A percentile compares a stretch with the other conserved stretches of the same genome.
Evolutionary conservation across 2,797 vertebrate genomes (phyloP).

Genomic region (Hippoglossus hippoglossus): DNA sequence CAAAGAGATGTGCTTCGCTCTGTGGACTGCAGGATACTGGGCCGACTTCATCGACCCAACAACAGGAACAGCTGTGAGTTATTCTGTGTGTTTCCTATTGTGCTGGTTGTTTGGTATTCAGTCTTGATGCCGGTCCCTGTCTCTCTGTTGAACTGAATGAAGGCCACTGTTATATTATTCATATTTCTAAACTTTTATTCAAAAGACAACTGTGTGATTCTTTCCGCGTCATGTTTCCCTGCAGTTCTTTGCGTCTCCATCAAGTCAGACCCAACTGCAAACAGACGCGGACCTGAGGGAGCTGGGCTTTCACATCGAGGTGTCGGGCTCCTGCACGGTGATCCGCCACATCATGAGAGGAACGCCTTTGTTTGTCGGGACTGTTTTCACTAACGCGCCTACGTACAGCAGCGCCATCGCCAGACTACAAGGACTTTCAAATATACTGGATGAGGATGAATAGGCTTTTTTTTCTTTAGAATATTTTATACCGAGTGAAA

Average conservation of each 20-base stretch:
- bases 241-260: conserved; percentile 92
- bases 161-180: too few species aligned
- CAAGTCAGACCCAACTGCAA: conserved; percentile 81
- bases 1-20: conserved; percentile 95
- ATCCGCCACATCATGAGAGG: conserved; percentile 91
- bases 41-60: conserved; percentile 97
- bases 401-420: conserved; percentile 89
- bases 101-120: too few species aligned
- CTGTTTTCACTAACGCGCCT: conserved; percentile 93
- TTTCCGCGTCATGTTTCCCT: neutral
- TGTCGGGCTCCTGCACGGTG: conserved; percentile 94
- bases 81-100: neutral
- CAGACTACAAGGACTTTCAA: conserved; percentile 86
- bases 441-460: conserved; percentile 63
- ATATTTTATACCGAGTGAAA: conserved; percentile 10
- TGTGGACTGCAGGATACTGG: conserved; percentile 96
- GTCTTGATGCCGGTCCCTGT: too few species aligned
- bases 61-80: conserved; percentile 93
- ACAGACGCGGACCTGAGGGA: conserved; percentile 88
- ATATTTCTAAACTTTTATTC: neutral
- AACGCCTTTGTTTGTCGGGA: conserved; percentile 89
- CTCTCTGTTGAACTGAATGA: too few species aligned
- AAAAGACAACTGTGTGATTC: too few species aligned
- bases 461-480: conserved; percentile 34
- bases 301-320: conserved; percentile 91